Base-by-base conservation (phyloP, 1,140 invertebrate species). In the Chionoecetes opilio region DNA sequence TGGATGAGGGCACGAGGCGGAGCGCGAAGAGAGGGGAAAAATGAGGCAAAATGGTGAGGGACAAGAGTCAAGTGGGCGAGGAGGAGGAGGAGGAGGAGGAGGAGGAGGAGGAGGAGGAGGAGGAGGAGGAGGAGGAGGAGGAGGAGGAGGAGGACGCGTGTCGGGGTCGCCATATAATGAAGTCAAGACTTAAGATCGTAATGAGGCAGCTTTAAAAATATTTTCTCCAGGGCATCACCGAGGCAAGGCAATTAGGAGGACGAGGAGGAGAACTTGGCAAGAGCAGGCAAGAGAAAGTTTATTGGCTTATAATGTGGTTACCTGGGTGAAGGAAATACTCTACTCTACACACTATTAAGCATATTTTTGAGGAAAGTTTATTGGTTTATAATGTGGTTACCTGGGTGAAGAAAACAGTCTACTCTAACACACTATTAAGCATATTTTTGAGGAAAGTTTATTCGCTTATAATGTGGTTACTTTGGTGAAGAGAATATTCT, bases 131-230 rank as follows among this genome's bases (percentile, higher is more conserved):
- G 87, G 37, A n/a, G 32, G 37, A 26, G 38, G 38, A 46, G n/a
- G 8, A 89, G 37, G 87, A 38, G 37, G 37, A 35, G 38, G 38
- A 37, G 87, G 87, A 38, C 31, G 37, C 17, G 89, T 41, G 89
- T 32, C 37, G 41, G 89, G 35, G 89, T 32, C 37, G 46, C 29
- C 17, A 63, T 41, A 53, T 32, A 63, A 32, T 35, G 89, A 91
- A 26, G 41, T 35, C 34, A 63, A 91, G 35, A 41, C 34, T 38
- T 46, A 53, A 91, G 41, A 91, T 41, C 29, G 41, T 46, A 32
- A 41, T 35, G 41, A 87, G 85, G 32, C 37, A 38, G 85, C 34
- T 37, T 87, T 87, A 29, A 32, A 91, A 91, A 41, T 35, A 41
- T 32, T 53, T 38, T 17, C 31, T 35, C 29, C n/a, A 41, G 37